Percentiles rank a stretch among this genome's conserved stretches.
Evolutionary conservation across 53 echinoderm and acorn worm genomes (phyloP).

Genomic region (Echinarachnius parma): DNA sequence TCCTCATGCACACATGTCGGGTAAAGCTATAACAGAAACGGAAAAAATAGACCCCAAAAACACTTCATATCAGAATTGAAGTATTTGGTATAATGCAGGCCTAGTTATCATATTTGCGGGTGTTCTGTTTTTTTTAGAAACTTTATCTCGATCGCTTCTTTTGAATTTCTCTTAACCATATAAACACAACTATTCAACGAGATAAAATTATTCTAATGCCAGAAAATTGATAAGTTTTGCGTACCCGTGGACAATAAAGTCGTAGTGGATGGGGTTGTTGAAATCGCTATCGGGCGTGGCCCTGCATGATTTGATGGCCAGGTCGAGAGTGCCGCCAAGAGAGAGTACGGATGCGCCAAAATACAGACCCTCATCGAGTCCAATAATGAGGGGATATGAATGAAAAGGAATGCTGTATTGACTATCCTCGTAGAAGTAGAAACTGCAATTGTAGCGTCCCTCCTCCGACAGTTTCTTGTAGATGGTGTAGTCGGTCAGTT

Average conservation of each 20-base stretch:
- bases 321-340: conserved; percentile 7
- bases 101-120: too few relatives aligned
- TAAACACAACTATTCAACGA: too few relatives aligned
- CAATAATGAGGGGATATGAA: conserved; percentile 4
- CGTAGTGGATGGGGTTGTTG: neutral
- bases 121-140: too few relatives aligned
- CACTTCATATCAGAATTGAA: too few relatives aligned
- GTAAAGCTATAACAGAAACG: too few relatives aligned
- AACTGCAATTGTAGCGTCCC: neutral
- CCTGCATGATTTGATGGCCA: conserved; percentile 7
- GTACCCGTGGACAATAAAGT: conserved; percentile 15
- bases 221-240: neutral
- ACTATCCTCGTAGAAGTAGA: conserved; percentile 7
- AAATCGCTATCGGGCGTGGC: conserved; percentile 9
- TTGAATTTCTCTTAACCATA: too few relatives aligned
- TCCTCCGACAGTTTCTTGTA: neutral
- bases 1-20: too few relatives aligned
- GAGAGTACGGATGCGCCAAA: conserved; percentile 22
- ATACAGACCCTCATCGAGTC: conserved; percentile 14
- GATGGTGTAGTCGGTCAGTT: conserved; percentile 4
- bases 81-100: too few relatives aligned
- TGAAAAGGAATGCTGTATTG: neutral
- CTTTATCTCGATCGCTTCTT: too few relatives aligned
- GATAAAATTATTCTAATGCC: too few relatives aligned
- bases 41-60: too few relatives aligned